These are phyloP conservation scores for Keiferia lycopersicella DNA, from an alignment of 2,888 invertebrate species.

Conservation along the genomic window DNA sequence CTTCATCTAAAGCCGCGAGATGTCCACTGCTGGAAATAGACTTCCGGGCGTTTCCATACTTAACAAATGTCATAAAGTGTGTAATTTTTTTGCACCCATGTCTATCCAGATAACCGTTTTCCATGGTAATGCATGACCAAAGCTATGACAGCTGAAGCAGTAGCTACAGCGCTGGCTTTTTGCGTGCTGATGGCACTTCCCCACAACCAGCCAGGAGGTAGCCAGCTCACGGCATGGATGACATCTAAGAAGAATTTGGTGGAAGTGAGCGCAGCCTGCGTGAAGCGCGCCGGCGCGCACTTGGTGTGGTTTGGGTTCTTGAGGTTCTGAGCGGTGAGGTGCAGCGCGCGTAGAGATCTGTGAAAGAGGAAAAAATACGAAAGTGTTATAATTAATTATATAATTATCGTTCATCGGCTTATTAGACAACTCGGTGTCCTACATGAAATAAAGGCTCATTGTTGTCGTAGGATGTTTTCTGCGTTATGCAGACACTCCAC, in stretches of 20 bases:
- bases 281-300: conserved; percentile 63
- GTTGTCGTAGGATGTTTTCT: too few relatives aligned
- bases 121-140: conserved; percentile 64
- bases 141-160: conserved; percentile 57
- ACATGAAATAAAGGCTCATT: too few relatives aligned
- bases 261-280: conserved; percentile 60
- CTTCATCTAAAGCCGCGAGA: not conserved
- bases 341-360: conserved; percentile 66
- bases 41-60: not conserved
- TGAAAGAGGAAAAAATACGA: not conserved
- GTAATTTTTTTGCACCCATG: too few relatives aligned
- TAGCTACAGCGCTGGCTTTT: conserved; percentile 57
- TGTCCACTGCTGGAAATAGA: not conserved
- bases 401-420: too few relatives aligned
- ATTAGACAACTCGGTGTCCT: too few relatives aligned
- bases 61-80: too few relatives aligned
- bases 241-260: conserved; percentile 83
- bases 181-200: conserved; percentile 82
- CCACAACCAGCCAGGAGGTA: conserved; percentile 91
- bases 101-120: conserved; percentile 44
- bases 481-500: too few relatives aligned
- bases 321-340: conserved; percentile 48
- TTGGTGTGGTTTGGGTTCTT: conserved; percentile 50
- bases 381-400: too few relatives aligned
- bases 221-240: conserved; percentile 89